phyloP scores from a whole-genome alignment of 1,140 invertebrate species.

The Charaxes varanes region DNA sequence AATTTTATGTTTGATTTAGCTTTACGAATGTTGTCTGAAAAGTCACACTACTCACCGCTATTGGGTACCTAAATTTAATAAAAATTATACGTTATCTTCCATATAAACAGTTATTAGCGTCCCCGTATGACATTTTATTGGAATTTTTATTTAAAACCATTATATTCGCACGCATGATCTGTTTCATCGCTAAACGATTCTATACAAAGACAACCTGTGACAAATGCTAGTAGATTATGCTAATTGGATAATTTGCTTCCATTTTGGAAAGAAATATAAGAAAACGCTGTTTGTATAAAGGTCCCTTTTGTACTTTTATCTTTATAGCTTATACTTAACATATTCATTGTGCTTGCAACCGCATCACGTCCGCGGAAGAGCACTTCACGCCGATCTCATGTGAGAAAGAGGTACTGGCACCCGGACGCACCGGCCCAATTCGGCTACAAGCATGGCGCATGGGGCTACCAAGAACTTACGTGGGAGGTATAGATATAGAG shows the following conservation, averaged over 20 bases:
- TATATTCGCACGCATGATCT: constrained; percentile 22
- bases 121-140: constrained; percentile 42
- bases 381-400: too few species aligned
- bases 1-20: too few species aligned
- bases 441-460: too few species aligned
- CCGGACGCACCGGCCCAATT: too few species aligned
- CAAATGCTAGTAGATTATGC: constrained; percentile 41
- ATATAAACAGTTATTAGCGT: constrained; percentile 26
- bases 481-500: too few species aligned
- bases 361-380: constrained; percentile 26
- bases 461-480: too few species aligned
- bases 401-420: too few species aligned
- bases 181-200: constrained; percentile 35
- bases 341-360: constrained; percentile 5
- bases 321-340: constrained; percentile 8
- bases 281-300: too few species aligned
- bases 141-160: constrained; percentile 41
- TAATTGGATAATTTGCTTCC: constrained; percentile 51
- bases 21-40: background rate
- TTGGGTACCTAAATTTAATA: background rate
- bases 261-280: constrained; percentile 42
- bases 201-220: constrained; percentile 49
- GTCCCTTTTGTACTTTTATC: constrained; percentile 20
- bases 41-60: too few species aligned
- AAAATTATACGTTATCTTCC: constrained; percentile 1